These are phyloP conservation scores for Entelurus aequoreus DNA, from an alignment of 2,113 vertebrate genomes.

Conservation along the genomic window DNA sequence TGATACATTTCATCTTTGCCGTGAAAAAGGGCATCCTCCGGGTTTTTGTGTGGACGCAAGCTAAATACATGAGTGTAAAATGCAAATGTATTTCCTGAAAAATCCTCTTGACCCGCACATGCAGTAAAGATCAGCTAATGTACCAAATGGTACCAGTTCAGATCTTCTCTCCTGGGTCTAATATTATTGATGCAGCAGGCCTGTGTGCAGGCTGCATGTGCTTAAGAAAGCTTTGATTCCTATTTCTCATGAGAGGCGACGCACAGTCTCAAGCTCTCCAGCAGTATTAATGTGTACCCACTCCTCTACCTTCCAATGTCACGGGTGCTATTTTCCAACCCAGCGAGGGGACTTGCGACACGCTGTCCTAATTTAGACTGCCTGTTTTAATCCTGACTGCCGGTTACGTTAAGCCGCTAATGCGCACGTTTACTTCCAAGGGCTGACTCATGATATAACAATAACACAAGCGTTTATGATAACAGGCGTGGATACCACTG, in stretches of 20 bases:
- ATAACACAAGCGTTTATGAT: constrained; percentile 24
- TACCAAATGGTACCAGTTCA: constrained; percentile 48
- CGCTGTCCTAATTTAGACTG: constrained; percentile 52
- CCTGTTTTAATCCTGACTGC: constrained; percentile 48
- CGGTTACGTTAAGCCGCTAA: constrained; percentile 45
- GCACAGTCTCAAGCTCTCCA: constrained; percentile 34
- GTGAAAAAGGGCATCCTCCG: too few species aligned
- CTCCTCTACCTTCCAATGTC: constrained; percentile 27
- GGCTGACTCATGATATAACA: constrained; percentile 15
- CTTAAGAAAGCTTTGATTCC: constrained; percentile 57
- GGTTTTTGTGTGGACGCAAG: too few species aligned
- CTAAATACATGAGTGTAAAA: constrained; percentile 21
- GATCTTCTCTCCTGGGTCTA: constrained; percentile 53
- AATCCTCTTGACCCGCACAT: constrained; percentile 53
- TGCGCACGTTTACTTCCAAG: constrained; percentile 18
- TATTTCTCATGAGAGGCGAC: constrained; percentile 26
- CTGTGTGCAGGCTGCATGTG: constrained; percentile 44
- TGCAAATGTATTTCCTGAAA: constrained; percentile 62
- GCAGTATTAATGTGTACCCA: constrained; percentile 32
- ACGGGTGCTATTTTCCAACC: constrained; percentile 30
- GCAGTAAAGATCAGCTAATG: constrained; percentile 36
- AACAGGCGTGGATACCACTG: constrained; percentile 9
- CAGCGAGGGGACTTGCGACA: constrained; percentile 30
- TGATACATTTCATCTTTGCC: too few species aligned
- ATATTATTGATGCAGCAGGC: constrained; percentile 63